A percentile compares a stretch with the other conserved stretches of the same genome.
Evolutionary conservation across 2,113 vertebrate species (phyloP).

Genomic region (Thamnophis sirtalis): DNA sequence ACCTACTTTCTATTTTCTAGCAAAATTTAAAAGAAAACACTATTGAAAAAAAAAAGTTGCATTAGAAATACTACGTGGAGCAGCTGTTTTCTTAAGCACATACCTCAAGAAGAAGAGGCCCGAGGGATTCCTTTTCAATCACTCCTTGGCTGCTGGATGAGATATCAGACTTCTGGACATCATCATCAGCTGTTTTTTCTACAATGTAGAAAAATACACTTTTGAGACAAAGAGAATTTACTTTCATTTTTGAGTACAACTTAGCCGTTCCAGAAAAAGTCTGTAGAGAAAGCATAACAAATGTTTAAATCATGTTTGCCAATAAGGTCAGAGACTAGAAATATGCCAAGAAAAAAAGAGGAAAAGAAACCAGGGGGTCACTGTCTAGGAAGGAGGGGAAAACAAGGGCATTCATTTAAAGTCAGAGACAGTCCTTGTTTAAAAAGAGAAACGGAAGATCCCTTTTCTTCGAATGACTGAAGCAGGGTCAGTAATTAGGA

Average conservation of each 20-base stretch:
- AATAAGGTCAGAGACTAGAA: not conserved
- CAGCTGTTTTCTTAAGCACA: conserved; percentile 5
- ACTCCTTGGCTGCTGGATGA: conserved; percentile 92
- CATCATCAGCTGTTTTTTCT: conserved; percentile 86
- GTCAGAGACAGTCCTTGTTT: not conserved
- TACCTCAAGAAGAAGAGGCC: conserved; percentile 82
- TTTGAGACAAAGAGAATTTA: accelerated
- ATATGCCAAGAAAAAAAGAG: not conserved
- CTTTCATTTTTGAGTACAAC: not conserved
- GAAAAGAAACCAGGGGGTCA: not conserved
- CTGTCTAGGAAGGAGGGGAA: not conserved
- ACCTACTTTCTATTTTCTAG: not conserved
- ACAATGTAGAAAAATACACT: conserved; percentile 33
- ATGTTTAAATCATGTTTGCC: not conserved
- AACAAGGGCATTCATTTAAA: not conserved
- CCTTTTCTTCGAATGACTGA: not conserved
- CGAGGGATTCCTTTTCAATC: conserved; percentile 89
- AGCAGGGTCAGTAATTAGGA: not conserved
- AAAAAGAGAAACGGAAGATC: not conserved
- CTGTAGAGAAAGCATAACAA: not conserved
- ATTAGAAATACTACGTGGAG: not conserved
- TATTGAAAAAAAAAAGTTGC: not conserved
- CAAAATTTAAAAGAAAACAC: not conserved
- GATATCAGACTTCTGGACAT: conserved; percentile 94
- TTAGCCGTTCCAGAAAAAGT: not conserved